Evolutionary conservation across 2,797 vertebrate species (phyloP), one percentile per base, ranked within the genome.

Genomic region (Semaprochilodus insignis): DNA sequence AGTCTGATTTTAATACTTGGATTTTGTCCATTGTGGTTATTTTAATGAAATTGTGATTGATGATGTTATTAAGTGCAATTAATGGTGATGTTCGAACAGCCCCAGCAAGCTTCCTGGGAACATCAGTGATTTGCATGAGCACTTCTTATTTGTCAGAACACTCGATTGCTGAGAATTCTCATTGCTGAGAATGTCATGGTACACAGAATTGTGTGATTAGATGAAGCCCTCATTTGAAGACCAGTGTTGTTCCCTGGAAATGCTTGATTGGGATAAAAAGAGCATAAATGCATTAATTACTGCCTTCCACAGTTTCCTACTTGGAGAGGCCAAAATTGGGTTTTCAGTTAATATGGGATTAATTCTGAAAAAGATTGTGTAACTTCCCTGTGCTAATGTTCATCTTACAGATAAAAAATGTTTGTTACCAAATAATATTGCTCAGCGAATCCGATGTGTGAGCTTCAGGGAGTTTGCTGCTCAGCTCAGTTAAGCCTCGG

Each of bases 81-180:
- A 62, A 21, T 48, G 60, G 51, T 74, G 16, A 63, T n/a, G 57
- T 73, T 31, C 8, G 40, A 44, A 44, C 44, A 48, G 44, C 10
- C 11, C 1, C 44, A 2, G 21, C 2, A 11, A 34, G 66, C 48
- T 60, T 57, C 3, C 31, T 31, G 36, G 73, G 66, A 69, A 75
- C 63, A 60, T 7, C 71, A 31, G 31, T 81, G 73, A 44, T 74
- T 74, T 66, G 36, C 66, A 36, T 65, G 3, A 72, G 67, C 16
- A 23, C 44, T 14, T 40, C 55, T 27, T 65, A 77, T 77, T 82
- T 40, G 57, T 77, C 55, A 63, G 40, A 57, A 55, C 80, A 59
- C 6, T 13, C 2, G 11, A 55, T 72, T 72, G 10, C 10, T 48
- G 44, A 62, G 36, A 67, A 57, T 48, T n/a, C n/a, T n/a, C n/a